Evolutionary conservation across 1,140 invertebrate species (phyloP).

Genomic region (Hypsibius dujardini): DNA sequence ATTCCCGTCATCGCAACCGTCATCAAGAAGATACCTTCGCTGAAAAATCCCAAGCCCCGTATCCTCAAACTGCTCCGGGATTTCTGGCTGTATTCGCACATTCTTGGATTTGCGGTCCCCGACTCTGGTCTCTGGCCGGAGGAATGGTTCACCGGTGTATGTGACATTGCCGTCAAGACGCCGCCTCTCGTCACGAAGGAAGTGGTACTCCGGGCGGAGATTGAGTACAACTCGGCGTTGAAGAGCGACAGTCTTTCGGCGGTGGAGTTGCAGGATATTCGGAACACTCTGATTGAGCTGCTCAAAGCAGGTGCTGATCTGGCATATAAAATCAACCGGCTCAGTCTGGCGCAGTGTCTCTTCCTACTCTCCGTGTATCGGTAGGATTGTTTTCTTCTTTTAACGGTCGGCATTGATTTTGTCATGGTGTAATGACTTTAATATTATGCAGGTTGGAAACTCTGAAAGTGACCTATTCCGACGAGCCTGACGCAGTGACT

Average conservation of each 20-base stretch:
- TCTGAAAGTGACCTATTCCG: slow-evolving; percentile 42
- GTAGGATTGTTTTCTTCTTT: slow-evolving; percentile 28
- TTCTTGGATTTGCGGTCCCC: slow-evolving; percentile 85
- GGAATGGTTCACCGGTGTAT: slow-evolving; percentile 90
- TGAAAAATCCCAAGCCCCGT: slow-evolving; percentile 69
- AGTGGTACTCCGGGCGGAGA: slow-evolving; percentile 49
- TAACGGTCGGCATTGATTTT: background rate
- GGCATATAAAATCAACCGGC: slow-evolving; percentile 63
- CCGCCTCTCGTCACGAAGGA: slow-evolving; percentile 66
- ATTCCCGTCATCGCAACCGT: slow-evolving; percentile 80
- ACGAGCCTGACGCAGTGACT: slow-evolving; percentile 36
- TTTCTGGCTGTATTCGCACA: slow-evolving; percentile 98
- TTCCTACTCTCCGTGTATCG: slow-evolving; percentile 89
- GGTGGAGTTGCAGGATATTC: slow-evolving; percentile 69
- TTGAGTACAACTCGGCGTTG: slow-evolving; percentile 92
- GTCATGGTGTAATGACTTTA: background rate
- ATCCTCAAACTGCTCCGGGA: slow-evolving; percentile 92
- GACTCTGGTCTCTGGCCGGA: slow-evolving; percentile 64
- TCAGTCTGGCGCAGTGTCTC: slow-evolving; percentile 86
- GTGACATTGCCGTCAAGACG: slow-evolving; percentile 88
- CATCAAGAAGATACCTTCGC: slow-evolving; percentile 64
- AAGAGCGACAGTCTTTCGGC: slow-evolving; percentile 75
- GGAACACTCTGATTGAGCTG: slow-evolving; percentile 37
- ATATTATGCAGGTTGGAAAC: slow-evolving; percentile 50
- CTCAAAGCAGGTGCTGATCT: slow-evolving; percentile 43